These are phyloP conservation scores for Miichthys miiuy DNA, from an alignment of 2,797 vertebrate genomes.

Conservation along the genomic window DNA sequence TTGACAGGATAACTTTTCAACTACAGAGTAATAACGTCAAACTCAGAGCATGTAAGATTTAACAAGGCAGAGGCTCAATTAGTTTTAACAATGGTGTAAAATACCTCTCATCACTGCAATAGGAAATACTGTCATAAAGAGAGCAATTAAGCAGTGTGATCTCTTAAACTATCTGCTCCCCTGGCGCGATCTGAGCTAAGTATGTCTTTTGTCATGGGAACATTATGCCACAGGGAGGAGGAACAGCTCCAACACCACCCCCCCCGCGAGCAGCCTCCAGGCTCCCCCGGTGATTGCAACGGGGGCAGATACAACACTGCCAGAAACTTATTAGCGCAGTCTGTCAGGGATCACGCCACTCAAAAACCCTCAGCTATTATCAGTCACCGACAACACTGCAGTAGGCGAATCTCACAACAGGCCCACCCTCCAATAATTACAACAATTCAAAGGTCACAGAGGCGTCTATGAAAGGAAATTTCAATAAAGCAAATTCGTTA, in stretches of 20 bases:
- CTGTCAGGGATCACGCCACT: slow-evolving; percentile 44
- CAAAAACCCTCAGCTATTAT: slow-evolving; percentile 34
- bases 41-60: slow-evolving; percentile 47
- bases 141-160: slow-evolving; percentile 65
- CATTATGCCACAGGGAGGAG: slow-evolving; percentile 37
- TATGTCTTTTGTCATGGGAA: slow-evolving; percentile 54
- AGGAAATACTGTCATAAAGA: slow-evolving; percentile 68
- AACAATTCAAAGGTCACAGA: slow-evolving; percentile 57
- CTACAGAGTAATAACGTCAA: slow-evolving; percentile 31
- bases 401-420: slow-evolving; percentile 46
- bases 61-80: slow-evolving; percentile 66
- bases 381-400: slow-evolving; percentile 26
- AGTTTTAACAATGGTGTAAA: slow-evolving; percentile 69
- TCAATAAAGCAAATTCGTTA: slow-evolving; percentile 69
- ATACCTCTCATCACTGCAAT: slow-evolving; percentile 56
- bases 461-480: slow-evolving; percentile 60
- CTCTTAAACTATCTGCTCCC: slow-evolving; percentile 58
- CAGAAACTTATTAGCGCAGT: slow-evolving; percentile 25
- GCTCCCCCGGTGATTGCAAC: slow-evolving; percentile 23
- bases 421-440: slow-evolving; percentile 48
- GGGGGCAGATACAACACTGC: slow-evolving; percentile 1
- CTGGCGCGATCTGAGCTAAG: slow-evolving; percentile 40
- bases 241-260: slow-evolving; percentile 25
- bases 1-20: slow-evolving; percentile 22
- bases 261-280: background rate